These are phyloP conservation scores for Taenaris catops DNA, from an alignment of 2,888 invertebrate genomes.

Conservation along the genomic window DNA sequence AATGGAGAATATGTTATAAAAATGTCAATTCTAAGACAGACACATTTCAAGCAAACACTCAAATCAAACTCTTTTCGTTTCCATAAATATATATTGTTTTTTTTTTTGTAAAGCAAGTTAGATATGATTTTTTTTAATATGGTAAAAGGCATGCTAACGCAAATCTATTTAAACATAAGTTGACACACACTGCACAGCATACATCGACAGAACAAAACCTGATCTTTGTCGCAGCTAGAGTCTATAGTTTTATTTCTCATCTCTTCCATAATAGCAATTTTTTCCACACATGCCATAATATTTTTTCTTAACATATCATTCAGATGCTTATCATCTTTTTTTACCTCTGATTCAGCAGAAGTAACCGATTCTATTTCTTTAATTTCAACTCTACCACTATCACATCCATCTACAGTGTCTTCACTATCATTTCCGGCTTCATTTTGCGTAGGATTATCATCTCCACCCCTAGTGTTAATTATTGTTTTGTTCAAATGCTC, in stretches of 20 bases:
- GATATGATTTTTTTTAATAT: too few relatives aligned
- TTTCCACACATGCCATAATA: conserved; percentile 66
- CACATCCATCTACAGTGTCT: conserved; percentile 24
- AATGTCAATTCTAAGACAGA: conserved; percentile 3
- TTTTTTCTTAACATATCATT: conserved; percentile 61
- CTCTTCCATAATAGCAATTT: conserved; percentile 65
- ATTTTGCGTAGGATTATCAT: conserved; percentile 34
- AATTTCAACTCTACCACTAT: conserved; percentile 30
- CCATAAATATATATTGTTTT: too few relatives aligned
- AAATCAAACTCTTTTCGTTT: neutral
- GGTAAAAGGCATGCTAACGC: conserved; percentile 18
- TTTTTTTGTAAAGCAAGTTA: too few relatives aligned
- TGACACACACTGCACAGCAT: conserved; percentile 37
- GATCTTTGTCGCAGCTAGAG: conserved; percentile 40
- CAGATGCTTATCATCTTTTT: conserved; percentile 47
- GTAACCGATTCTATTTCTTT: conserved; percentile 38
- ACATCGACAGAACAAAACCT: conserved; percentile 62
- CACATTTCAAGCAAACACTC: conserved; percentile 11
- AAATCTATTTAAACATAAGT: conserved; percentile 19
- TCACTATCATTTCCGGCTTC: conserved; percentile 28
- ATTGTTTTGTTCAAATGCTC: conserved; percentile 65
- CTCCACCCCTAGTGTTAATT: conserved; percentile 33
- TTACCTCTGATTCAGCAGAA: conserved; percentile 30
- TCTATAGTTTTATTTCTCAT: conserved; percentile 57
- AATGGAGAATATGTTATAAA: conserved; percentile 1